Evolutionary conservation across 2,797 vertebrate species (phyloP), one percentile per base, ranked within the genome.

Genomic region (Galaxias olidus): DNA sequence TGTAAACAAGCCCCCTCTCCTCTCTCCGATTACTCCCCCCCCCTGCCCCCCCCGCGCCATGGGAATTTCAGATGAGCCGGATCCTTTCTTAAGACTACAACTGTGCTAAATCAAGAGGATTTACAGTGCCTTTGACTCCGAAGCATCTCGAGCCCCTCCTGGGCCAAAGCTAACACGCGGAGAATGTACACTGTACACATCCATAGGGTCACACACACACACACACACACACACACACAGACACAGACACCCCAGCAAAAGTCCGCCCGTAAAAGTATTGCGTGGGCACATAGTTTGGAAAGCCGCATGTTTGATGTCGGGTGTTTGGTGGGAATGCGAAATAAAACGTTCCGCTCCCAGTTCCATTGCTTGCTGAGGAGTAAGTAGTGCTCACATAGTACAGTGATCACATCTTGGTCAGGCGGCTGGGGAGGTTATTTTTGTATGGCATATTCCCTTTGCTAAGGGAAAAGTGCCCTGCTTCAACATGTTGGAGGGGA

Each of bases 1-100:
- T 87, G 85, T 88, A 88, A 91, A 90, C 86, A 89, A 78, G 81
- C 68, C 74, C 74, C 84, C 71, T 74, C 77, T 75, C 78, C 82
- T 81, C 73, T 78, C 71, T n/a, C 75, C 66, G 74, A 81, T 76
- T 68, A 68, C 81, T 58, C 78, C 59, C 73, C 64, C 68, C 5
- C 60, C 30, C 47, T 48, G 50, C 44, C 61, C 51, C 44, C 57
- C 20, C 49, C 81, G 78, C 82, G 82, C 86, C 73, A 79, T 90
- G 90, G 86, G 88, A 91, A 91, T 85, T 81, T 83, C 76, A 81
- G 83, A 78, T 48, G 75, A 75, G 79, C 71, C 75, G 75, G 76
- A 81, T 82, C 84, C 77, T 81, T 84, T 78, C 59, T 80, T 73
- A 74, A 67, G n/a, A 86, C 77, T 65, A 76, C 77, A 78, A 87